Percentiles rank a stretch among this genome's conserved stretches.
These are phyloP conservation scores for Trissoscelio sp. DNA, from an alignment of 2,888 invertebrate genomes.

Conservation along the genomic window DNA sequence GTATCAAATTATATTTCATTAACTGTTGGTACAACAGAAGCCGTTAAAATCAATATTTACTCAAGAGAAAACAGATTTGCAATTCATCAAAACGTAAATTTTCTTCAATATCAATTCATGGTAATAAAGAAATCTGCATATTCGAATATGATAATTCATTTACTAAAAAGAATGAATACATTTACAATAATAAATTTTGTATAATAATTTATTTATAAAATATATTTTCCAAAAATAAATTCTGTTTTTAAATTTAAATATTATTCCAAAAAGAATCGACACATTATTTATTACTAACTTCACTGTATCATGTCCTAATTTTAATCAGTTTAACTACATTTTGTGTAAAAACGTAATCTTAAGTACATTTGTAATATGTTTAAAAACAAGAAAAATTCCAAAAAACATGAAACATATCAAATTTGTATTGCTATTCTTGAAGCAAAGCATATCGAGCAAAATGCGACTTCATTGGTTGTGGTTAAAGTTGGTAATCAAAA, in stretches of 20 bases:
- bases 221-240: too few relatives aligned
- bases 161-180: too few relatives aligned
- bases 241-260: background rate
- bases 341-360: background rate
- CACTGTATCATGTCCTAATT: background rate
- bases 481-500: conserved; percentile 87
- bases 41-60: background rate
- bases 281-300: conserved; percentile 2
- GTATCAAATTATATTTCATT: background rate
- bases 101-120: background rate
- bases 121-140: background rate
- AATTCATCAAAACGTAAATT: background rate
- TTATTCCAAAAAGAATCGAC: background rate
- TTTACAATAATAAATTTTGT: too few relatives aligned
- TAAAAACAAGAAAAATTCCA: conserved; percentile 56
- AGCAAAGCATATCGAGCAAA: conserved; percentile 85
- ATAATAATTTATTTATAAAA: too few relatives aligned
- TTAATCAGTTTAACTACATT: background rate
- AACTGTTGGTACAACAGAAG: background rate
- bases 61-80: background rate
- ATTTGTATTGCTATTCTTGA: conserved; percentile 88
- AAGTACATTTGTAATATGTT: conserved; percentile 36
- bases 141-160: background rate
- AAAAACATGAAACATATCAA: conserved; percentile 82
- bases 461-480: conserved; percentile 86